A percentile compares a stretch with the other conserved stretches of the same genome.
These are phyloP conservation scores for Amyelois transitella DNA, from an alignment of 1,140 invertebrate genomes.

Conservation along the genomic window DNA sequence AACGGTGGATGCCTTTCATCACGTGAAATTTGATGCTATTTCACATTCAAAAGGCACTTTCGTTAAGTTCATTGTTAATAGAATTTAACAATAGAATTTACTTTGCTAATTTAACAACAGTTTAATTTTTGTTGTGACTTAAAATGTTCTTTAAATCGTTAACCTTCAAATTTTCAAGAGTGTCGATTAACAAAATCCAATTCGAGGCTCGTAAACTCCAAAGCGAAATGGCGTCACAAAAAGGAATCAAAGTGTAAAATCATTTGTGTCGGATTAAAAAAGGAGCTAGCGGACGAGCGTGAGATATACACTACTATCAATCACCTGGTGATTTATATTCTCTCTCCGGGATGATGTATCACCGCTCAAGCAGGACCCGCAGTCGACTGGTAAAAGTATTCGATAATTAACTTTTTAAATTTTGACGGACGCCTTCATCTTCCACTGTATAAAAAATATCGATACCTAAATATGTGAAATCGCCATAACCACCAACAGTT, in stretches of 20 bases:
- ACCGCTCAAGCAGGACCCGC: conserved; percentile 28
- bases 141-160: neutral
- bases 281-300: conserved; percentile 60
- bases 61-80: neutral
- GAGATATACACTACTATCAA: conserved; percentile 66
- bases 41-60: conserved; percentile 16
- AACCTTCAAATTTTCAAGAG: neutral
- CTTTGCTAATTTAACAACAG: no score
- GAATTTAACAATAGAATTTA: no score
- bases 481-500: conserved; percentile 4
- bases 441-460: conserved; percentile 12
- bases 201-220: conserved; percentile 33
- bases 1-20: conserved; percentile 34
- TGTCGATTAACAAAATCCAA: conserved; percentile 19
- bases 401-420: conserved; percentile 72
- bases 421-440: conserved; percentile 65
- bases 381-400: conserved; percentile 47
- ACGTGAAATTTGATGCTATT: no score
- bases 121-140: no score
- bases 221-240: conserved; percentile 52
- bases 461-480: conserved; percentile 15
- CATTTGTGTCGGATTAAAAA: conserved; percentile 70
- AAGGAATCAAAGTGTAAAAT: conserved; percentile 65
- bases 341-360: conserved; percentile 58
- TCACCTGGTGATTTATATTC: conserved; percentile 66